phyloP scores from a whole-genome alignment of 2,888 invertebrate species.

The Rhyacophila evoluta region DNA sequence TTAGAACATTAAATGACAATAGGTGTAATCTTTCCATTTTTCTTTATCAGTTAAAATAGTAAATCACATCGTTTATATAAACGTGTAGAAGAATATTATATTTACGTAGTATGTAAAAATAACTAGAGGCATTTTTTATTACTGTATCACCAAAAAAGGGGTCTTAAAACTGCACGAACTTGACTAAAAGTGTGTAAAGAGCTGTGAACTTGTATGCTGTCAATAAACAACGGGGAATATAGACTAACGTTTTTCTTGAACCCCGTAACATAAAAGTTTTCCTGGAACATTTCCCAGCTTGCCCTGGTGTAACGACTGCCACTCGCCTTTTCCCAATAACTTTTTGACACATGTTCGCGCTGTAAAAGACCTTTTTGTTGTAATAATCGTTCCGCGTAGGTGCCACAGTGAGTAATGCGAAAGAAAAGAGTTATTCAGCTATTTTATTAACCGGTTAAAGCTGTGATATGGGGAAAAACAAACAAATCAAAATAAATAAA shows the following conservation, averaged over 20 bases:
- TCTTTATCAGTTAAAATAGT: no score
- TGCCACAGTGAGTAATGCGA: constrained; percentile 51
- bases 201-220: constrained; percentile 48
- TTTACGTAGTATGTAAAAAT: no score
- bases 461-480: constrained; percentile 35
- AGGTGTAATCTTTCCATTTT: no score
- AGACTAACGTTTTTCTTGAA: constrained; percentile 36
- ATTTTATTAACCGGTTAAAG: constrained; percentile 21
- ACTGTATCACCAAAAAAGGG: not conserved
- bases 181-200: not conserved
- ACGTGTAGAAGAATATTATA: no score
- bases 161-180: not conserved
- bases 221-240: constrained; percentile 52
- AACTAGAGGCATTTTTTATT: no score
- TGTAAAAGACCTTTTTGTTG: constrained; percentile 49
- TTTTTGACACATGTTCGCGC: constrained; percentile 54
- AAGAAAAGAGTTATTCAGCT: constrained; percentile 40
- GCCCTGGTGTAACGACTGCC: not conserved
- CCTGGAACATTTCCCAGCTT: constrained; percentile 38
- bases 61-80: no score
- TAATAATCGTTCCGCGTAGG: constrained; percentile 53
- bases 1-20: no score
- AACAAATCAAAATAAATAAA: constrained; percentile 36
- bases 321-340: constrained; percentile 51
- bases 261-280: constrained; percentile 36